Evolutionary conservation across 1,140 invertebrate genomes (phyloP), one percentile per base, ranked within the genome.

Genomic region (Aphaenogaster floridana): DNA sequence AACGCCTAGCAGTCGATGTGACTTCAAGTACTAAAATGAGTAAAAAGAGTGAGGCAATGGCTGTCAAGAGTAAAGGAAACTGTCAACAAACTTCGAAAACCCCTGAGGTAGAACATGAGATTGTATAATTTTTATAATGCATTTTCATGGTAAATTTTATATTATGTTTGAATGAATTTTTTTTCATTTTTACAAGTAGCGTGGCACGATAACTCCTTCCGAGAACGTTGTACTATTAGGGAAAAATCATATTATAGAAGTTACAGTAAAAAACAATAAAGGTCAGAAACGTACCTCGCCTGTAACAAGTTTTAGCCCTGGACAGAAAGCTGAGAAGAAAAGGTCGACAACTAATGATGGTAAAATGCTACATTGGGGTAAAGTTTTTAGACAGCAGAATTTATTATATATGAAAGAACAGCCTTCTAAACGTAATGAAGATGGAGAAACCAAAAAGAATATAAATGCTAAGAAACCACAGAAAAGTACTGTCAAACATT

Each of bases 361-460:
- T 8, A 63, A 92, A 9, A 42, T 59, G 72, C 66, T 85, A 3
- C 59, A 21, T 28, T 94, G 93, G 93, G 69, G 81, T 61, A 50
- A 63, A 48, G 59, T 85, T 61, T 87, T 93, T 17, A 63, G 71
- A 63, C 85, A 93, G 45, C 92, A 93, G 39, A 92, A 90, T 90
- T 63, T 57, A 34, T 6, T 76, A n/a, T 69, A 48, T 50, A 45
- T 92, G n/a, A 78, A 93, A 69, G 48, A 28, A 17, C 59, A 69
- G 39, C 71, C 72, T 50, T 34, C 66, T 8, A 89, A 90, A 76
- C 57, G 50, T 39, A 59, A 11, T 13, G 48, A 89, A 36, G n/a
- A 21, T 86, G 79, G 89, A 87, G 77, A 89, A 52, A 8, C 21
- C 0, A 86, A 87, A 59, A 88, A 81, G 17, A 39, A 86, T 66